Base-by-base conservation (phyloP, 2,888 invertebrate species). In the Melieria crassipennis region DNA sequence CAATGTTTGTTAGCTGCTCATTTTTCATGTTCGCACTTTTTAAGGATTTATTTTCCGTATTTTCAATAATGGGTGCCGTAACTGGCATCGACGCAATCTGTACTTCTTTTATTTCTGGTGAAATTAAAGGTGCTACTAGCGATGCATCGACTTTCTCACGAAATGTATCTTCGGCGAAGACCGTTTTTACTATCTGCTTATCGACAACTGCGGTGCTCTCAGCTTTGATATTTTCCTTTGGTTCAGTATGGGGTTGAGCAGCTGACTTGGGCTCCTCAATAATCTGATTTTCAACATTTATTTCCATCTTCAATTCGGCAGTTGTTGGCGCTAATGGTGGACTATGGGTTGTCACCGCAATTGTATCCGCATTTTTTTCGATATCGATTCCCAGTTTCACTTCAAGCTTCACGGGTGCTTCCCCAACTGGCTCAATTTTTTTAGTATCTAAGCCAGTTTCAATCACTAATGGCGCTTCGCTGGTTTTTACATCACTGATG, bases 151-250 rank as follows among this genome's bases (percentile, higher is more conserved):
- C n/a, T n/a, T n/a, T n/a, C n/a, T n/a, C n/a, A n/a, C n/a, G n/a
- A n/a, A n/a, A n/a, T n/a, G n/a, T n/a, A n/a, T n/a, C n/a, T n/a
- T n/a, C n/a, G n/a, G n/a, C n/a, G n/a, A n/a, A n/a, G 16, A 16
- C 16, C 16, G 16, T 16, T 16, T 16, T 16, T 16, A 16, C 16
- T 16, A 16, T 16, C 2, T 16, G 16, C 1, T 16, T 16, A 16
- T 2, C 16, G 16, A 16, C 16, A 16, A 16, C 16, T 16, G n/a
- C 9, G 10, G n/a, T n/a, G 4, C 55, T 55, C 11, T 61, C 62
- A 30, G 56, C 48, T 45, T 69, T 62, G 13, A 46, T 56, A 64
- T 63, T 57, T 13, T 64, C 57, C 42, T 64, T 60, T 1, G n/a
- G 16, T 4, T 4, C 11, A 16, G 50, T 58, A 7, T 64, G 13